Percentiles rank a stretch among this genome's conserved stretches.
phyloP scores from a whole-genome alignment of 2,888 invertebrate species.

The Desoria tigrina region DNA sequence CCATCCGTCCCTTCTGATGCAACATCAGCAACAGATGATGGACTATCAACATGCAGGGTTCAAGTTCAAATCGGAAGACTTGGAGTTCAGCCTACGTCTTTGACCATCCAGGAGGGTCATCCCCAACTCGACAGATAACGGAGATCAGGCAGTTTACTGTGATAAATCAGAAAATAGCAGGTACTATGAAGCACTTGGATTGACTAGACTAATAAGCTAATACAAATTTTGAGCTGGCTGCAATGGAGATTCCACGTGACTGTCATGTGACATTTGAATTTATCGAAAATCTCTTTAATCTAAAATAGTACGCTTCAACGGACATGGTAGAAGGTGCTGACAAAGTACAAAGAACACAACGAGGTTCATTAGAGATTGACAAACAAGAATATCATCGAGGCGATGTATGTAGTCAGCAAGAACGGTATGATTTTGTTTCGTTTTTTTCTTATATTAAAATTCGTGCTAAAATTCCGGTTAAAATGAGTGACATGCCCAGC shows the following conservation, averaged over 20 bases:
- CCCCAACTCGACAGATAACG: conserved; percentile 25
- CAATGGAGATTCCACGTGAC: no score
- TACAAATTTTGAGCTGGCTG: no score
- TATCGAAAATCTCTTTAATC: no score
- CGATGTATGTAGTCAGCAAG: conserved; percentile 98
- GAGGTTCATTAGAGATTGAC: conserved; percentile 99
- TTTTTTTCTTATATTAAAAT: conserved; percentile 64
- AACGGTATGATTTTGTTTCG: no score
- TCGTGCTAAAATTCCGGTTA: no score
- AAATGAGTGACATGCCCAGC: no score
- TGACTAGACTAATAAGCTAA: no score
- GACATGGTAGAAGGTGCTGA: conserved; percentile 99
- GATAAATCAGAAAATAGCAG: conserved; percentile 78
- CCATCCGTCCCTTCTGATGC: conserved; percentile 12
- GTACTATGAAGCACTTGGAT: no score
- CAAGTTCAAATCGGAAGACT: conserved; percentile 26
- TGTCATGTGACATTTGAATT: conserved; percentile 1
- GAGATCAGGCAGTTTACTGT: no score
- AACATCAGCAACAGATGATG: conserved; percentile 4
- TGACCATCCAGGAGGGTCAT: conserved; percentile 40
- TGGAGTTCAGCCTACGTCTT: conserved; percentile 38
- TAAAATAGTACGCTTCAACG: conserved; percentile 97
- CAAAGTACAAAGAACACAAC: conserved; percentile 99
- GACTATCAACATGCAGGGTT: background rate
- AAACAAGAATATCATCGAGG: conserved; percentile 99